These are phyloP conservation scores for Perca fluviatilis DNA, from an alignment of 2,113 vertebrate species.

Conservation along the genomic window DNA sequence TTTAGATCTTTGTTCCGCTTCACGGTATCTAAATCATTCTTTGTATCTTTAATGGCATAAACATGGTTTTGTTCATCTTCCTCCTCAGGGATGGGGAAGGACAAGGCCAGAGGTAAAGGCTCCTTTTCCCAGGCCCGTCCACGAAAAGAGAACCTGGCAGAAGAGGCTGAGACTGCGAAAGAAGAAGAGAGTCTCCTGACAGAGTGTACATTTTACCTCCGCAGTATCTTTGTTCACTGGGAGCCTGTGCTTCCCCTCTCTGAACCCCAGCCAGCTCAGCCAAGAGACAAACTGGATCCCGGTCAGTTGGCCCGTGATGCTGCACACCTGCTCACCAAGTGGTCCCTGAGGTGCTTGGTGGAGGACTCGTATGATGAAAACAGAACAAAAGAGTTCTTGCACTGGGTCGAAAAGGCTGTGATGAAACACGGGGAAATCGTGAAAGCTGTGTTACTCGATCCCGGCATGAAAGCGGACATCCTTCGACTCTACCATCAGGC, in stretches of 20 bases:
- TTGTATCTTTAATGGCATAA: slow-evolving; percentile 2
- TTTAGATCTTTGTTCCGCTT: slow-evolving; percentile 12
- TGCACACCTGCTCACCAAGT: slow-evolving; percentile 77
- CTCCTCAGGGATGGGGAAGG: slow-evolving; percentile 84
- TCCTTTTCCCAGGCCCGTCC: slow-evolving; percentile 44
- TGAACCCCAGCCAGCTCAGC: slow-evolving; percentile 32
- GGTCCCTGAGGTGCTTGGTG: slow-evolving; percentile 84
- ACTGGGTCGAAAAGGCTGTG: slow-evolving; percentile 84
- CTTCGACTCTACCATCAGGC: slow-evolving; percentile 85
- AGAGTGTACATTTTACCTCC: slow-evolving; percentile 82
- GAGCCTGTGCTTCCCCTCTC: slow-evolving; percentile 65
- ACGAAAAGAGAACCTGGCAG: slow-evolving; percentile 55
- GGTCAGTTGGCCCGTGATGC: slow-evolving; percentile 34
- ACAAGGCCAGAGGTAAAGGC: slow-evolving; percentile 74
- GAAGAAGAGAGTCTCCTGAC: slow-evolving; percentile 65
- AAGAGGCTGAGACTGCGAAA: slow-evolving; percentile 43
- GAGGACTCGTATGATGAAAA: slow-evolving; percentile 55
- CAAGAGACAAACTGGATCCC: slow-evolving; percentile 17
- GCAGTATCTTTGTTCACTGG: slow-evolving; percentile 87
- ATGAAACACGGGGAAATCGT: slow-evolving; percentile 50
- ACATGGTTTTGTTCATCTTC: slow-evolving; percentile 36
- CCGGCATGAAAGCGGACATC: slow-evolving; percentile 70
- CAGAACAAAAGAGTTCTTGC: slow-evolving; percentile 62
- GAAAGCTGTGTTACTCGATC: slow-evolving; percentile 79
- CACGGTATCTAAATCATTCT: slow-evolving; percentile 20